These are phyloP conservation scores for Incurvaria masculella DNA, from an alignment of 2,888 invertebrate species.

Conservation along the genomic window DNA sequence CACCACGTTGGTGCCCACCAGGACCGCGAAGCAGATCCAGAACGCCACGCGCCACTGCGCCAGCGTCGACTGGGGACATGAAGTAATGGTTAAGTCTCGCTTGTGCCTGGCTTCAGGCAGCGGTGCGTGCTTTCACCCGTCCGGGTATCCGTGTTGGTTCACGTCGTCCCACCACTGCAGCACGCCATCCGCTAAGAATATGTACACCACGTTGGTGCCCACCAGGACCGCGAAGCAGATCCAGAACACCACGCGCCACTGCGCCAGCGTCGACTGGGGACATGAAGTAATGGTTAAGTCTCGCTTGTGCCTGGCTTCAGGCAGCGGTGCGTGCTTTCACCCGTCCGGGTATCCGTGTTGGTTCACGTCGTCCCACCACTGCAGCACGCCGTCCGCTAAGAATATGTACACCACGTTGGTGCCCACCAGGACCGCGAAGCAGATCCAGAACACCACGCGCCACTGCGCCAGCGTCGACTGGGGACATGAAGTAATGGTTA, in stretches of 20 bases:
- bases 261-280: constrained; percentile 31
- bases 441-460: constrained; percentile 63
- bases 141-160: constrained; percentile 24
- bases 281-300: too few relatives aligned
- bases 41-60: constrained; percentile 60
- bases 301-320: constrained; percentile 2
- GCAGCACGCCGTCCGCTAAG: constrained; percentile 59
- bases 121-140: constrained; percentile 21
- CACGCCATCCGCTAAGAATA: constrained; percentile 57
- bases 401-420: constrained; percentile 56
- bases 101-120: constrained; percentile 8
- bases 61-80: constrained; percentile 33
- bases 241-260: constrained; percentile 65
- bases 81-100: too few relatives aligned
- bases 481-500: too few relatives aligned
- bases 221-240: constrained; percentile 56
- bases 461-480: constrained; percentile 48
- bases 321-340: constrained; percentile 21
- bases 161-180: constrained; percentile 62
- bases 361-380: constrained; percentile 59
- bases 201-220: constrained; percentile 53
- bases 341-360: constrained; percentile 22
- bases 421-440: constrained; percentile 50
- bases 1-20: constrained; percentile 52
- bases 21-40: constrained; percentile 59